Conservation (phyloP, 35 echinoderm and acorn worm species). For the Strongylocentrotus purpuratus region DNA sequence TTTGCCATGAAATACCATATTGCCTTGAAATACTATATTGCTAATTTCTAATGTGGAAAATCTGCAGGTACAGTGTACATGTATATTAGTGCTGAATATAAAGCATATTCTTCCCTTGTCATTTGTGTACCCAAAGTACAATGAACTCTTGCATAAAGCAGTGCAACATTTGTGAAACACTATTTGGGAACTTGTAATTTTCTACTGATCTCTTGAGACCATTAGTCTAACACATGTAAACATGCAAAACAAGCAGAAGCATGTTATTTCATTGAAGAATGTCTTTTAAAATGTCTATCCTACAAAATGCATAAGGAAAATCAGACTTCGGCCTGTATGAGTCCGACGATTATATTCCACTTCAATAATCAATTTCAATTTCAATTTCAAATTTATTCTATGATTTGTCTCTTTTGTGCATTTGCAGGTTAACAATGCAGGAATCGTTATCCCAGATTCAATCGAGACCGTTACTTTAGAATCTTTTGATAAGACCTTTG, state of each 20-base stretch:
- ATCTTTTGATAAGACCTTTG: slow-evolving; percentile 66
- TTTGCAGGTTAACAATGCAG: slow-evolving; percentile 79
- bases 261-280: too few species aligned
- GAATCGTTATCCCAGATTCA: slow-evolving; percentile 44
- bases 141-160: background rate
- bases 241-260: too few species aligned
- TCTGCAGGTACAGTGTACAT: background rate
- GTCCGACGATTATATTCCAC: too few species aligned
- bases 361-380: too few species aligned
- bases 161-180: background rate
- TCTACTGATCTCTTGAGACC: background rate
- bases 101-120: background rate
- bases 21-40: background rate
- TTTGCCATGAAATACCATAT: background rate
- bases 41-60: background rate
- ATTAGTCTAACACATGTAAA: background rate
- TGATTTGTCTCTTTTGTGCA: background rate
- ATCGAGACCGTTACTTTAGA: slow-evolving; percentile 60
- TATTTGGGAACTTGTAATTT: background rate
- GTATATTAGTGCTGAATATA: background rate
- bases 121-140: background rate
- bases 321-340: too few species aligned
- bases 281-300: too few species aligned
- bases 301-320: too few species aligned
- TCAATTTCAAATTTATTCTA: too few species aligned